Evolutionary conservation across 2,797 vertebrate genomes (phyloP), one percentile per base, ranked within the genome.

Genomic region (Phalloptychus januarius): DNA sequence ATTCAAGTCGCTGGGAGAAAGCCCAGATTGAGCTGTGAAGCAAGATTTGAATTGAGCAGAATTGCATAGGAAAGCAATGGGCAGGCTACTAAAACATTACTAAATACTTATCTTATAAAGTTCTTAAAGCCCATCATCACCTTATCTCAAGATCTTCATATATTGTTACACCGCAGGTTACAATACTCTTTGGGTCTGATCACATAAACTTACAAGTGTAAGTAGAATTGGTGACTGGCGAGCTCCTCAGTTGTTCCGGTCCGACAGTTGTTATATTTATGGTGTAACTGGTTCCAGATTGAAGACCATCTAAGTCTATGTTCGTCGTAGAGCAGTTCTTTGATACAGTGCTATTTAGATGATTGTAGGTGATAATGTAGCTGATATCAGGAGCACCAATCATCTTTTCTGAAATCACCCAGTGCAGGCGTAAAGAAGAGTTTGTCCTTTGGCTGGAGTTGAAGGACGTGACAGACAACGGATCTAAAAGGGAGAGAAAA

Each of bases 221-320:
- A 33, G 54, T 2, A 18, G 73, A 79, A 0, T 0, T 20, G 20
- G 1, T 0, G 48, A 88, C 58, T 25, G 0, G 0, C 0, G 1
- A 38, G 85, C 95, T 95, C 4, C 0, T 72, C 16, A 91, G 77
- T 61, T 77, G 31, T 44, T 92, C 76, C 0, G 90, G 88, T 83
- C 94, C 95, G 25, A 87, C n/a, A 45, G 93, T 93, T 77, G 10
- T 2, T 48, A 94, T 44, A 18, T 23, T 79, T 58, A 95, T 80
- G 50, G 2, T 77, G 85, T 95, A 94, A 0, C 0, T 1, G 1
- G 87, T 92, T 83, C 93, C 94, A 73, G 94, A 85, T 0, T 2
- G 12, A 20, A 95, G 91, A 0, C 0, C 0, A 2, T 56, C 20
- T 15, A 94, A 77, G 44, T 1, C 18, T 12, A 7, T 40, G n/a